Base-by-base conservation (phyloP, 1,140 invertebrate genomes). In the Dendrolimus kikuchii region DNA sequence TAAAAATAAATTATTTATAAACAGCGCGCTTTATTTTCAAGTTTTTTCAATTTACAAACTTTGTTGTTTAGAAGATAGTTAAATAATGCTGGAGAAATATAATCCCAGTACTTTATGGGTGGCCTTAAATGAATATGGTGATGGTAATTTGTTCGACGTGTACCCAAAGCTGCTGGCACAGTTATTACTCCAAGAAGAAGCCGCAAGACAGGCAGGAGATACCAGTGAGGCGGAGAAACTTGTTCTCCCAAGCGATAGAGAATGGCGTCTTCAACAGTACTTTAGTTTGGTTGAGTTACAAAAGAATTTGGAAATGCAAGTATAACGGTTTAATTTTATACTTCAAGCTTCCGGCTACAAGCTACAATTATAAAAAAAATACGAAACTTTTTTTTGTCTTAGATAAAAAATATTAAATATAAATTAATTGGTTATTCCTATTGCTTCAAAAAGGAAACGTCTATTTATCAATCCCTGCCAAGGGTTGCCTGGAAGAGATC, bases 251-350 rank as follows among this genome's bases (percentile, higher is more conserved):
- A 94, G 93, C 65, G 92, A 94, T 62, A 90, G 90, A 60, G 90
- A 91, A 8, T 95, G 92, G 91, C 87, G 92, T 52, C 89, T 92
- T 7, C 90, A 90, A 59, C 92, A 93, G 68, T 95, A 95, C 67
- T 93, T 92, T 65, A 87, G 89, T 53, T 81, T 95, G n/a, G 90
- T 95, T 4, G 90, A 92, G 46, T 88, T 93, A 53, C 93, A 95
- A 75, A 88, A 91, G 53, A 57, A 53, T 23, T 61, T 83, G 53
- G 71, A 77, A 47, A 43, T 38, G 79, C 64, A 74, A 71, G 76
- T 79, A 68, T 2, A 23, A 23, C 23, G 3, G 23, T 23, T 23
- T 23, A 2, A 23, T 23, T 23, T 23, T 23, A 23, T 3, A 23
- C 23, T n/a, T n/a, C n/a, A n/a, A n/a, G n/a, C n/a, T n/a, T n/a